phyloP scores from a whole-genome alignment of 2,797 vertebrate genomes.

The Ptychobarbus kaznakovi region DNA sequence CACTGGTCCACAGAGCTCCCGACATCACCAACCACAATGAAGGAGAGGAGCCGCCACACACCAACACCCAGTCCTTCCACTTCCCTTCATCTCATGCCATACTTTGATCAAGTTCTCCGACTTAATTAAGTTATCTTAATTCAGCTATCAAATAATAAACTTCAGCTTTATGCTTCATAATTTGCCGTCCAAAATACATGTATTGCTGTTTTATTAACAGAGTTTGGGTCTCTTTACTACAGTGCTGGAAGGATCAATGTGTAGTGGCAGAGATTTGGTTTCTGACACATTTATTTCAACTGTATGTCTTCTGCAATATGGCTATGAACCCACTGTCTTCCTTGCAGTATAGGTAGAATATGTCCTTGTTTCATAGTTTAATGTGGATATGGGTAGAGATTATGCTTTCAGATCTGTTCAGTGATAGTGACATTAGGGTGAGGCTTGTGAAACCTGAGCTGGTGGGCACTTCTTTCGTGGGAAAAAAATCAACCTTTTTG shows the following conservation, averaged over 20 bases:
- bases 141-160: conserved; percentile 14
- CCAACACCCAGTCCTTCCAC: conserved; percentile 28
- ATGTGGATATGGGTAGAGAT: neutral
- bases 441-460: neutral
- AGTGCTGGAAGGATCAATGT: conserved; percentile 28
- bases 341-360: conserved; percentile 42
- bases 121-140: too few relatives aligned
- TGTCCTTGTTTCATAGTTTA: conserved; percentile 29
- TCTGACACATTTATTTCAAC: conserved; percentile 15
- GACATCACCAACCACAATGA: conserved; percentile 57
- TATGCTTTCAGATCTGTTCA: conserved; percentile 14
- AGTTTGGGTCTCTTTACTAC: conserved; percentile 22
- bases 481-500: neutral
- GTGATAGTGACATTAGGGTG: neutral
- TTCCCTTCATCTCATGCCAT: conserved; percentile 13
- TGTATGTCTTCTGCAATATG: conserved; percentile 33
- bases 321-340: conserved; percentile 51
- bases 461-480: conserved; percentile 25
- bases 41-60: conserved; percentile 26
- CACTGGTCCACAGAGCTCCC: conserved; percentile 35
- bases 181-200: conserved; percentile 41
- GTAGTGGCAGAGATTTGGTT: conserved; percentile 29
- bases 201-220: conserved; percentile 2
- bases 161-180: conserved; percentile 30
- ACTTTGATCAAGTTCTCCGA: conserved; percentile 36